Evolutionary conservation across 30 jellyfish, hydroid and myxozoan genomes (phyloP).

Genomic region (Aurelia aurita): DNA sequence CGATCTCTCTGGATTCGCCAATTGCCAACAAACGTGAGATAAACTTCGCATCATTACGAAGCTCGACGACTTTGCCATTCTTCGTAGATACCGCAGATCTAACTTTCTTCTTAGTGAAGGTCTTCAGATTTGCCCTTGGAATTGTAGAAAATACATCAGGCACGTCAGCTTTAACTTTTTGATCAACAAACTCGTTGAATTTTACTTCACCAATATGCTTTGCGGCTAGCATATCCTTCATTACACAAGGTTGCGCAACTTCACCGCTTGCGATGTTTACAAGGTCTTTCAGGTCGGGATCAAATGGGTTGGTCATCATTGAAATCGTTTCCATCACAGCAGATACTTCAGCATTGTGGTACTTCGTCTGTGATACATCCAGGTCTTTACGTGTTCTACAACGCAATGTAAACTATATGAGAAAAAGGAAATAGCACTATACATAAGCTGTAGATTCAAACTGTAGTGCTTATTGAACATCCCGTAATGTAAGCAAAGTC

Average conservation of each 20-base stretch:
- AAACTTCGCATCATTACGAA: constrained; percentile 13
- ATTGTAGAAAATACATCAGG: constrained; percentile 45
- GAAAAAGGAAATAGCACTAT: neutral
- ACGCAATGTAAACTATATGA: neutral
- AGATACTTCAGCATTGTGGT: neutral
- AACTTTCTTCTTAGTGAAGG: constrained; percentile 5
- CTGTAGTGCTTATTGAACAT: neutral
- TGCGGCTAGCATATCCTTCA: constrained; percentile 33
- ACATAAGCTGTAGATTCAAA: neutral
- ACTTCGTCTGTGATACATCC: constrained; percentile 13
- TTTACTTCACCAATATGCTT: constrained; percentile 42
- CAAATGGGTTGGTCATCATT: constrained; percentile 47
- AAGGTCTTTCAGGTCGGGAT: constrained; percentile 15
- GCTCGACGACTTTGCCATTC: constrained; percentile 42
- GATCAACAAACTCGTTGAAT: constrained; percentile 10
- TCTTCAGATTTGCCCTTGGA: constrained; percentile 11
- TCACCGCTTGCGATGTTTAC: constrained; percentile 58
- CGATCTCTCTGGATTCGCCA: constrained; percentile 38
- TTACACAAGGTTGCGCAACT: constrained; percentile 18
- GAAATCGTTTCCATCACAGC: constrained; percentile 9
- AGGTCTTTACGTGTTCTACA: constrained; percentile 53
- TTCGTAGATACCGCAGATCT: constrained; percentile 3
- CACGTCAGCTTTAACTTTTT: constrained; percentile 6
- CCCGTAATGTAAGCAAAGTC: neutral
- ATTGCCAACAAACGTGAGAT: constrained; percentile 27